Evolutionary conservation across 2,888 invertebrate species (phyloP), one percentile per base, ranked within the genome.

Genomic region (Sepioteuthis lessoniana): DNA sequence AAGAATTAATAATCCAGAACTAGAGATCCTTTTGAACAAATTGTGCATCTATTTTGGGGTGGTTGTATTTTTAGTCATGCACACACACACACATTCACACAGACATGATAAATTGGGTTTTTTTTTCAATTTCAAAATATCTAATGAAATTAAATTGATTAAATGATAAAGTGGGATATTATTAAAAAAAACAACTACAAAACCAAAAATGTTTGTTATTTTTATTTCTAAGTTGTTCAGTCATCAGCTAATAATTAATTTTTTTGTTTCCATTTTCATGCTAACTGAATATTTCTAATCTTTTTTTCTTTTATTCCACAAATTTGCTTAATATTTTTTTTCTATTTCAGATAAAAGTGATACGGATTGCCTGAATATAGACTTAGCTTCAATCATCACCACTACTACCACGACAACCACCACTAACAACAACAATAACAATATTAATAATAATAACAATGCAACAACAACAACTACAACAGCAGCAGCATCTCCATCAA

Each of bases 261-360:
- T n/a, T 31, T 28, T 21, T 5, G 7, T 0, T 76, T 76, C 28
- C n/a, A 4, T 76, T 76, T 76, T n/a, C 16, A 76, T 76, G 35
- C 13, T 76, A 16, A 76, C 16, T 4, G n/a, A 35, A n/a, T 35
- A 16, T 76, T 76, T 76, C 76, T 31, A 31, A 31, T 25, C 31
- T 31, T 60, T 13, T 13, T 47, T 19, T 47, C 47, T 47, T 47
- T 16, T 47, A 47, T 16, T 47, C 0, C 31, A 60, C 7, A 25
- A 60, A 10, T 3, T 60, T 28, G 60, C 21, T 60, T 31, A 60
- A 31, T 37, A 93, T 38, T 90, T 3, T 90, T 19, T 90, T 35
- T 93, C 42, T 91, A 4, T 94, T 94, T 91, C 94, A 95, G 95
- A 94, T 95, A 94, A 94, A 94, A 94, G 94, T 95, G 94, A 90